phyloP scores from a whole-genome alignment of 2,888 invertebrate genomes.

The Drosophila austrosaltans region DNA sequence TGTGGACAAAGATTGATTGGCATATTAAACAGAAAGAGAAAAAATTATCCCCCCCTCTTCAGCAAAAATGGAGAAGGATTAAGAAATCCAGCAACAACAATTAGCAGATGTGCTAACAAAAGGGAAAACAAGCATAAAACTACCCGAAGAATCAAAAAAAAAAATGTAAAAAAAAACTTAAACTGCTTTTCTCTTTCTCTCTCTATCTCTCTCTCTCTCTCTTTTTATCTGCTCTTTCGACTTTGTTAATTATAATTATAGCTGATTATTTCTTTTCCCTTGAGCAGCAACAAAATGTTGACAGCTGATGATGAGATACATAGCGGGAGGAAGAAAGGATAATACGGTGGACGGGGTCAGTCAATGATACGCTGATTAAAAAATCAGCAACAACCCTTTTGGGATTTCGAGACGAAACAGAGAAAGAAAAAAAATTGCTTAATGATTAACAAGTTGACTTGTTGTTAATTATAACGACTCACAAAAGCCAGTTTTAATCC shows the following conservation, averaged over 20 bases:
- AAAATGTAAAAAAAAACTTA: neutral
- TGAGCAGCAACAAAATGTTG: constrained; percentile 64
- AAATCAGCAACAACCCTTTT: constrained; percentile 75
- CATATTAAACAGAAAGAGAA: constrained; percentile 45
- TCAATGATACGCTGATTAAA: constrained; percentile 77
- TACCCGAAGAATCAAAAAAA: constrained; percentile 8
- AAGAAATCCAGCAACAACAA: constrained; percentile 53
- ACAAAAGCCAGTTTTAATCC: constrained; percentile 13
- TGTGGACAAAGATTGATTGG: constrained; percentile 71
- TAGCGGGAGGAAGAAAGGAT: neutral
- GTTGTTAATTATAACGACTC: constrained; percentile 62
- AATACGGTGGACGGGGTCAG: constrained; percentile 22
- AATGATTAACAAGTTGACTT: constrained; percentile 80
- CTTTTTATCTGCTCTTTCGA: constrained; percentile 25
- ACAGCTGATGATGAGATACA: constrained; percentile 67
- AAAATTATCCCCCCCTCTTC: constrained; percentile 35
- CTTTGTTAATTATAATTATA: constrained; percentile 77
- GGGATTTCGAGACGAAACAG: constrained; percentile 45
- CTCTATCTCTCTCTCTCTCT: neutral
- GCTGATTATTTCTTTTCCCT: constrained; percentile 53
- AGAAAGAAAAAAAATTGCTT: constrained; percentile 54
- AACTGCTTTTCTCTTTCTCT: neutral
- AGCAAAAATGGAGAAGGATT: constrained; percentile 34
- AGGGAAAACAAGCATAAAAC: constrained; percentile 45
- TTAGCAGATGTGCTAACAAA: constrained; percentile 67